Evolutionary conservation across 2,888 invertebrate genomes (phyloP).

Genomic region (Limnephilus auricula): DNA sequence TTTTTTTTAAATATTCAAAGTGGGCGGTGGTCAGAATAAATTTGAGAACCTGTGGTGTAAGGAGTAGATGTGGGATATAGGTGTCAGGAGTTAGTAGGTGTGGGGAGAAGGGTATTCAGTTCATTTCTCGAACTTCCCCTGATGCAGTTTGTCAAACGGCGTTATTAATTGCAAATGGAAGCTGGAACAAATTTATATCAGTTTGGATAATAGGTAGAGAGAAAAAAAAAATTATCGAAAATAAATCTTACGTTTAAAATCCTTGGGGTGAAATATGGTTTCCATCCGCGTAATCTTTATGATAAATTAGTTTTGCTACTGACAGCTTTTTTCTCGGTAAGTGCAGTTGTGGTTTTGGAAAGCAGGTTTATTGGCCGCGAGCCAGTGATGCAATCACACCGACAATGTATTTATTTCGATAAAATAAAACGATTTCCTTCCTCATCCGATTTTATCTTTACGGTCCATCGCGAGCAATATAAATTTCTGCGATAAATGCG

Average conservation of each 20-base stretch:
- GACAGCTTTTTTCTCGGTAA: neutral
- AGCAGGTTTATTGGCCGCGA: neutral
- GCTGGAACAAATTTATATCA: conserved; percentile 30
- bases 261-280: neutral
- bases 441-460: neutral
- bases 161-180: conserved; percentile 52
- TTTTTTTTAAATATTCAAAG: too few relatives aligned
- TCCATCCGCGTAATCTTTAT: neutral
- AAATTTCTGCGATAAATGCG: neutral
- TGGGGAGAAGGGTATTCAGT: too few relatives aligned
- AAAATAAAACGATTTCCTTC: neutral
- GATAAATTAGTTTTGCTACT: neutral
- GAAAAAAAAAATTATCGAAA: neutral
- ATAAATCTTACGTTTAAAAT: neutral
- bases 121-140: neutral
- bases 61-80: too few relatives aligned
- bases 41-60: too few relatives aligned
- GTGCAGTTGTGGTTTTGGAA: neutral
- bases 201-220: neutral
- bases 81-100: too few relatives aligned
- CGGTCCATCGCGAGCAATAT: conserved; percentile 2
- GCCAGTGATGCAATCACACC: neutral
- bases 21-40: too few relatives aligned
- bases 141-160: conserved; percentile 53
- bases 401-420: neutral